Evolutionary conservation across 1,140 invertebrate species (phyloP), one percentile per base, ranked within the genome.

Genomic region (Melipona quadrifasciata): DNA sequence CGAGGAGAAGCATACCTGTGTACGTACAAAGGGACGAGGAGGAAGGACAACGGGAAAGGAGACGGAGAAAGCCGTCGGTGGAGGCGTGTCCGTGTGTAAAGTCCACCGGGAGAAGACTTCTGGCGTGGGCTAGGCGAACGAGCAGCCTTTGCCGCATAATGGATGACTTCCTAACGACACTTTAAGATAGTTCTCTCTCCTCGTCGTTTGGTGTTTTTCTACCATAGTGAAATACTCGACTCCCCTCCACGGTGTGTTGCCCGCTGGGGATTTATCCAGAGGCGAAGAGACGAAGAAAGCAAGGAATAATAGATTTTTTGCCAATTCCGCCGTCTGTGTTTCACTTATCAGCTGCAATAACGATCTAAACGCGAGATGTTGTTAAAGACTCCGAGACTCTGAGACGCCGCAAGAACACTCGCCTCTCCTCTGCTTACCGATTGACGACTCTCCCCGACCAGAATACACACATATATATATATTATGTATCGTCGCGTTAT

Each of bases 81-180:
- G 77, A 88, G 90, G 90, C 89, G 91, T 89, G 91, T 87, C 88
- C 87, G 89, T 55, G 85, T 78, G 88, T 88, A 90, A 85, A 88
- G 86, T 91, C 89, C 89, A 89, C 77, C 82, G 67, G 77, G 89
- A 91, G 90, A 89, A 91, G 91, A 91, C 89, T 90, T 87, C 89
- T 88, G 92, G 90, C 91, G 89, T 91, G 90, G 89, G 90, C 85
- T 84, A 84, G 85, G 85, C 85, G 81, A 84, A 84, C 68, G 86
- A 83, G 80, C 86, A 89, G 86, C 87, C 89, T 92, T 91, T 89
- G 91, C 90, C 91, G 92, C 91, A 93, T 93, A 93, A 93, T 93
- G 92, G 92, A 93, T 92, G 92, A 93, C 92, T 93, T 93, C 92
- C 92, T 93, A 93, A 93, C 92, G 92, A 93, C 92, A 93, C 92